Percentiles rank a stretch among this genome's conserved stretches.
Conservation (phyloP, 2,113 vertebrate species). For the Aegithalos caudatus region DNA sequence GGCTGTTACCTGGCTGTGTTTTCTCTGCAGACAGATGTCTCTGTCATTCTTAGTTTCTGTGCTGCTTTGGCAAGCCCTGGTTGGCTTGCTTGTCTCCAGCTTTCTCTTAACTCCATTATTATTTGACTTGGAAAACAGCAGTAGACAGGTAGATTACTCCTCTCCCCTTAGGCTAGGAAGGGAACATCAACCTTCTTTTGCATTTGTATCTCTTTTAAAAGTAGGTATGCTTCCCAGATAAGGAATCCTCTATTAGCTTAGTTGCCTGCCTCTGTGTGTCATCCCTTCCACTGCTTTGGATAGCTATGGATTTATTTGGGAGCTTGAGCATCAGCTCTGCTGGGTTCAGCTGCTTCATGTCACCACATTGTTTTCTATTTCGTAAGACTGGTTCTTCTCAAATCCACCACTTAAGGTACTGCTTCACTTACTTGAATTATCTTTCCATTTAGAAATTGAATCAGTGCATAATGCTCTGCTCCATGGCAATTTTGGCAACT, state of each 20-base stretch:
- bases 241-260: not conserved
- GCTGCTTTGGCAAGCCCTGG: not conserved
- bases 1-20: accelerated
- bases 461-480: not conserved
- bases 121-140: not conserved
- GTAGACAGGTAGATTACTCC: not conserved
- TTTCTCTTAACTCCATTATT: not conserved
- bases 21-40: not conserved
- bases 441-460: not conserved
- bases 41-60: not conserved
- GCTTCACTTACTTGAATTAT: not conserved
- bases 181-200: not conserved
- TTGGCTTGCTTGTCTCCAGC: not conserved
- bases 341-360: not conserved
- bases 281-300: not conserved
- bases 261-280: not conserved
- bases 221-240: not conserved
- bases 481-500: not conserved
- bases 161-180: not conserved
- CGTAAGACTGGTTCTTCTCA: not conserved
- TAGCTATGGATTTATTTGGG: not conserved
- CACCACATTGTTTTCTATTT: not conserved
- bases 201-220: not conserved
- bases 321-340: not conserved
- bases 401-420: not conserved